Percentiles rank a stretch among this genome's conserved stretches.
Conservation (phyloP, 2,797 vertebrate species). For the Pseudomugil gertrudae region DNA sequence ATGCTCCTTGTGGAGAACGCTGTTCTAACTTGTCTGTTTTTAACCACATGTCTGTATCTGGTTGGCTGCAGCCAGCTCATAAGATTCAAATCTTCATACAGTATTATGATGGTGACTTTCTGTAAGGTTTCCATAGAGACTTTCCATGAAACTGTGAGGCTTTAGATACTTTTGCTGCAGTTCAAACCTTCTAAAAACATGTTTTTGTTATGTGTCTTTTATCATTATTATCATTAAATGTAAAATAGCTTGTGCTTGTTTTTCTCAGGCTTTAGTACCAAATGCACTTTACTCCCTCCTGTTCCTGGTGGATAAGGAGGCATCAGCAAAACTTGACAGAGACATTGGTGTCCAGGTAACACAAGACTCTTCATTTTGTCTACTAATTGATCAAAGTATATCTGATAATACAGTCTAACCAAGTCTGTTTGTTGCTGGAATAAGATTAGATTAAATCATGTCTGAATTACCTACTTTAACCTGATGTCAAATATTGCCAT, state of each 20-base stretch:
- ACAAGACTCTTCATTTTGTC: not conserved
- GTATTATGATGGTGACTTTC: constrained; percentile 53
- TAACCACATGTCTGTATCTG: constrained; percentile 62
- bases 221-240: constrained; percentile 7
- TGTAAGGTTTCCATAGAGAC: constrained; percentile 34
- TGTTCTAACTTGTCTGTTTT: constrained; percentile 79
- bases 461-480: not conserved
- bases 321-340: constrained; percentile 79
- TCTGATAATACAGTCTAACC: not conserved
- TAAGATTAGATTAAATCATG: not conserved
- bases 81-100: constrained; percentile 60
- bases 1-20: constrained; percentile 57
- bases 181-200: not conserved
- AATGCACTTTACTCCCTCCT: constrained; percentile 85
- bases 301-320: constrained; percentile 85
- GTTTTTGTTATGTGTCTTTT: not conserved
- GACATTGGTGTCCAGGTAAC: constrained; percentile 82
- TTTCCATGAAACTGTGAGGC: constrained; percentile 32
- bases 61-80: constrained; percentile 47
- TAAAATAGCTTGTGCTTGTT: constrained; percentile 26
- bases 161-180: constrained; percentile 26
- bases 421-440: not conserved
- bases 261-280: constrained; percentile 77
- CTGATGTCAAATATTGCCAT: constrained; percentile 13
- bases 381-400: not conserved